phyloP scores from a whole-genome alignment of 2,797 vertebrate species.

The Acipenser ruthenus region DNA sequence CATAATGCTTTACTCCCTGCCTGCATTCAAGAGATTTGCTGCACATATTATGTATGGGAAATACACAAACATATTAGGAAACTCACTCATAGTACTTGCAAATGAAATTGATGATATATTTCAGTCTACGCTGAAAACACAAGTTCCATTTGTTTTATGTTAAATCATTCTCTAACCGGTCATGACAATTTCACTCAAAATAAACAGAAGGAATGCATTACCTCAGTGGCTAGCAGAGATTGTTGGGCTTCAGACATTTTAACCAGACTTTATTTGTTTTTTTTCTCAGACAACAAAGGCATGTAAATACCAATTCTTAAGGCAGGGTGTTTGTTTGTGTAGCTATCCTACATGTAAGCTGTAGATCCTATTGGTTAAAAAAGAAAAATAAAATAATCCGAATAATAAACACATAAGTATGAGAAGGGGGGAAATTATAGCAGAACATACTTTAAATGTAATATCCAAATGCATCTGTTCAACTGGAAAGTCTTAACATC shows the following conservation, averaged over 20 bases:
- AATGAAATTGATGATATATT: conserved; percentile 62
- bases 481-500: neutral
- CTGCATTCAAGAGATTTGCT: no score
- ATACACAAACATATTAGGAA: no score
- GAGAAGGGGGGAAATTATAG: neutral
- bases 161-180: conserved; percentile 71
- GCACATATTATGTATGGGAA: no score
- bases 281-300: conserved; percentile 26
- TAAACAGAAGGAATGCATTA: conserved; percentile 73
- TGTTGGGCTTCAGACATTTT: conserved; percentile 71
- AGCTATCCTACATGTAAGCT: neutral
- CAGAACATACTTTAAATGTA: neutral
- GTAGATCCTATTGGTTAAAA: neutral
- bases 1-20: no score
- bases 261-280: conserved; percentile 39
- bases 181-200: conserved; percentile 69
- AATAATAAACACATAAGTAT: neutral
- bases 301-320: conserved; percentile 7
- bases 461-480: neutral
- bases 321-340: neutral
- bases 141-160: conserved; percentile 70
- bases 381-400: neutral
- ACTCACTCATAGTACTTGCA: conserved; percentile 39
- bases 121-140: conserved; percentile 27
- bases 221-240: conserved; percentile 63